These are phyloP conservation scores for Chrysoperla carnea DNA, from an alignment of 1,140 invertebrate species.

Conservation along the genomic window DNA sequence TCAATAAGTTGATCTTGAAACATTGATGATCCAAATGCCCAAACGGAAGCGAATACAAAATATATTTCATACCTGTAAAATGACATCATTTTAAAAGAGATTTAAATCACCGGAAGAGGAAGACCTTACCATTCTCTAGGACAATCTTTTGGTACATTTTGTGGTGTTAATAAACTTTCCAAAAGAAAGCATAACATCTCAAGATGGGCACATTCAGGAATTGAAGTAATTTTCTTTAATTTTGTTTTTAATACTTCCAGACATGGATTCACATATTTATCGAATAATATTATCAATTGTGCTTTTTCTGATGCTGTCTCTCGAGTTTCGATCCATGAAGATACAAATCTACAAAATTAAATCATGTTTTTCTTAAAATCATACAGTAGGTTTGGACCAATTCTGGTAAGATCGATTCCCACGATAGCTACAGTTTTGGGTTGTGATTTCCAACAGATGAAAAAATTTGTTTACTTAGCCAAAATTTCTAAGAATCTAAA, in stretches of 20 bases:
- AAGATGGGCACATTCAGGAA: constrained; percentile 80
- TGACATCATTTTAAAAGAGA: background rate
- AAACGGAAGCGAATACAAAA: constrained; percentile 80
- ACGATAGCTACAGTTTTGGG: too few species aligned
- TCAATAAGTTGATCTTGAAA: constrained; percentile 80
- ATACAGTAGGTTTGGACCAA: too few species aligned
- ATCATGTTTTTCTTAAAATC: too few species aligned
- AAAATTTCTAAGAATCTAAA: too few species aligned
- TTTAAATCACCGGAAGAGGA: too few species aligned
- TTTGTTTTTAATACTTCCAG: constrained; percentile 57
- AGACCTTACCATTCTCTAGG: constrained; percentile 66
- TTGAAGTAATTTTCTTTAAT: constrained; percentile 83
- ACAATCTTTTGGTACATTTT: constrained; percentile 66
- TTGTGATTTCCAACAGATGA: background rate
- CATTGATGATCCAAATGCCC: constrained; percentile 84
- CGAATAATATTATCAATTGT: constrained; percentile 74
- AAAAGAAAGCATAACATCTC: constrained; percentile 80
- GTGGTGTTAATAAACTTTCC: constrained; percentile 66
- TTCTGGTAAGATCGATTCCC: too few species aligned
- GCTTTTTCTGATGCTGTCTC: constrained; percentile 51
- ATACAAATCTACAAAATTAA: constrained; percentile 51
- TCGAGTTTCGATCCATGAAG: constrained; percentile 82
- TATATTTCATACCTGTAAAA: constrained; percentile 65
- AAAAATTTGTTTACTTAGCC: constrained; percentile 3
- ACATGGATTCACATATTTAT: constrained; percentile 83